Conservation (phyloP, 2,113 vertebrate species). For the Psilopsiagon aymara region DNA sequence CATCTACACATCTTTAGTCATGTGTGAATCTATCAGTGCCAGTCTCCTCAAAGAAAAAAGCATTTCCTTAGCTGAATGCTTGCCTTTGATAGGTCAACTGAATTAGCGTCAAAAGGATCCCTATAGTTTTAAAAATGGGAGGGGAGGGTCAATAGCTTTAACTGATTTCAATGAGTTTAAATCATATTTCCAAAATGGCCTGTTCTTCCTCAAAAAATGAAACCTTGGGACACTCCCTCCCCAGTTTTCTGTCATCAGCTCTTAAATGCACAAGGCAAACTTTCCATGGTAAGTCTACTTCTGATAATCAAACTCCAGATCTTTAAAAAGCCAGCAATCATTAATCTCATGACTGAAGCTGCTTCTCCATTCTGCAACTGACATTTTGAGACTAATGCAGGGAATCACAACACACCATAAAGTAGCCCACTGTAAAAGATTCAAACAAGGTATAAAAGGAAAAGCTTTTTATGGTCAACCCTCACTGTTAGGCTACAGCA, state of each 20-base stretch:
- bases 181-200: not conserved
- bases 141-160: not conserved
- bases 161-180: not conserved
- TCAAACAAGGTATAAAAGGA: not conserved
- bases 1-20: not conserved
- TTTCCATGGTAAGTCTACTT: not conserved
- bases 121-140: not conserved
- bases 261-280: not conserved
- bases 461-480: not conserved
- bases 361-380: not conserved
- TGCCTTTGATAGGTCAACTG: not conserved
- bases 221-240: not conserved
- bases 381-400: not conserved
- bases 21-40: no score
- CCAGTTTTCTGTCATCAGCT: not conserved
- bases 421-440: not conserved
- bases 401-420: not conserved
- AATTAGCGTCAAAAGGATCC: not conserved
- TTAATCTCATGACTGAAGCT: not conserved
- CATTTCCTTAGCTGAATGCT: not conserved
- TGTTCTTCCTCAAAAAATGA: not conserved
- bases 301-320: not conserved
- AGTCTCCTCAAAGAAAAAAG: not conserved
- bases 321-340: not conserved
- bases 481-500: not conserved